Evolutionary conservation across 2,797 vertebrate genomes (phyloP).

Genomic region (Manis crassicaudata): DNA sequence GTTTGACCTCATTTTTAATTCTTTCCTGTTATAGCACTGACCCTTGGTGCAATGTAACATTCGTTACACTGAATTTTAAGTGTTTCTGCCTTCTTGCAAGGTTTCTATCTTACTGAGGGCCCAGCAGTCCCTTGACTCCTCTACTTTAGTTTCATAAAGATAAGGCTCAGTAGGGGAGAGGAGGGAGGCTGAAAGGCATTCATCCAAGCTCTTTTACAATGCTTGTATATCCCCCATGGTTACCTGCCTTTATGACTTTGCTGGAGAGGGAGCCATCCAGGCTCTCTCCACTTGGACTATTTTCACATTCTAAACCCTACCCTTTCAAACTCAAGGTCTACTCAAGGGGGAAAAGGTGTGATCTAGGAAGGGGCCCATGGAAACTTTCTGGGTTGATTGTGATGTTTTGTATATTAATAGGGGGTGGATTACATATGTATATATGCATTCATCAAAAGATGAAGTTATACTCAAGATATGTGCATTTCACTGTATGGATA

Average conservation of each 20-base stretch:
- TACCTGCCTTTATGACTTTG: background rate
- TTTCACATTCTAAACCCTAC: constrained; percentile 30
- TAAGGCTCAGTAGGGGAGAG: background rate
- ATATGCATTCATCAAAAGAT: constrained; percentile 13
- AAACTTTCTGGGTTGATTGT: background rate
- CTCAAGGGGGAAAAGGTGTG: background rate
- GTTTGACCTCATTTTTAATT: constrained; percentile 11
- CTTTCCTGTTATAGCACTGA: background rate
- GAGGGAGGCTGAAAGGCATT: background rate
- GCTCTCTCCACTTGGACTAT: background rate
- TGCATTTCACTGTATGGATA: background rate
- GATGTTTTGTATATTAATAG: background rate
- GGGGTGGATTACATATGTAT: background rate
- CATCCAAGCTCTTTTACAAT: background rate
- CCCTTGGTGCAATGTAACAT: background rate
- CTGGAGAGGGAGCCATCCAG: background rate
- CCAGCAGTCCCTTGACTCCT: background rate
- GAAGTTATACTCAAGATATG: constrained; percentile 12
- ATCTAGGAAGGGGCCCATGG: background rate
- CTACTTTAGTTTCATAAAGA: background rate
- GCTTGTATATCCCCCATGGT: background rate
- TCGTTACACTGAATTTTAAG: background rate
- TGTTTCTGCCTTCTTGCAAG: background rate
- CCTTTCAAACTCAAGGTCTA: constrained; percentile 14
- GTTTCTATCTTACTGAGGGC: constrained; percentile 13